Conservation (phyloP, 1,140 invertebrate species). For the Zelostemma sp. region DNA sequence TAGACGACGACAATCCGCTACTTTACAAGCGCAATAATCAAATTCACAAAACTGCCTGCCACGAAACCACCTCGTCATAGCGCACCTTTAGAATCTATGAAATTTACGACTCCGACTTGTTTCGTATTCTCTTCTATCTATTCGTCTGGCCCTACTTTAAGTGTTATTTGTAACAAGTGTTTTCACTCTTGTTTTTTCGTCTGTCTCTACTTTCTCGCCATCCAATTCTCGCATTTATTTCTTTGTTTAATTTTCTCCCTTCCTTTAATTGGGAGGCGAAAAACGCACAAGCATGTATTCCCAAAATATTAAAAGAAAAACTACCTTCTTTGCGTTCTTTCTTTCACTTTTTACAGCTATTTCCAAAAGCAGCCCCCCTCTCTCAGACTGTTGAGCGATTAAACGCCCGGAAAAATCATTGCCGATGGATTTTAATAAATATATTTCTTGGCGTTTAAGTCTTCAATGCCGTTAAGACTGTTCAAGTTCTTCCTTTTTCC, state of each 20-base stretch:
- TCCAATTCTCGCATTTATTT: conserved; percentile 4
- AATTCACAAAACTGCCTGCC: too few species aligned
- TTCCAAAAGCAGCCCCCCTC: neutral
- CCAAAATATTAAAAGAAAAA: conserved; percentile 27
- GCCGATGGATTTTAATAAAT: too few species aligned
- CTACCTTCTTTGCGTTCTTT: conserved; percentile 16
- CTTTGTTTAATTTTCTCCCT: conserved; percentile 6
- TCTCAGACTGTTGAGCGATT: neutral
- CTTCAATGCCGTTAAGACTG: conserved; percentile 3
- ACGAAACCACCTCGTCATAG: too few species aligned
- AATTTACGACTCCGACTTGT: too few species aligned
- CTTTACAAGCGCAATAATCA: too few species aligned
- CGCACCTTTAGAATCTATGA: too few species aligned
- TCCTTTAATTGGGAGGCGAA: neutral
- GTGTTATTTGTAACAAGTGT: conserved; percentile 24
- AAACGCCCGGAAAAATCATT: neutral
- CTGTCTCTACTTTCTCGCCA: conserved; percentile 7
- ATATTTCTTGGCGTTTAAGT: neutral
- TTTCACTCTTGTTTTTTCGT: conserved; percentile 6
- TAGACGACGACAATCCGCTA: too few species aligned
- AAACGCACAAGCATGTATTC: conserved; percentile 17
- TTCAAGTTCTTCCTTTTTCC: conserved; percentile 18
- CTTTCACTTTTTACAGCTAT: conserved; percentile 7
- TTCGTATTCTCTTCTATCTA: neutral
- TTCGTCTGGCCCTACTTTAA: neutral